Evolutionary conservation across 2,797 vertebrate genomes (phyloP).

Genomic region (Pteronotus mesoamericanus): DNA sequence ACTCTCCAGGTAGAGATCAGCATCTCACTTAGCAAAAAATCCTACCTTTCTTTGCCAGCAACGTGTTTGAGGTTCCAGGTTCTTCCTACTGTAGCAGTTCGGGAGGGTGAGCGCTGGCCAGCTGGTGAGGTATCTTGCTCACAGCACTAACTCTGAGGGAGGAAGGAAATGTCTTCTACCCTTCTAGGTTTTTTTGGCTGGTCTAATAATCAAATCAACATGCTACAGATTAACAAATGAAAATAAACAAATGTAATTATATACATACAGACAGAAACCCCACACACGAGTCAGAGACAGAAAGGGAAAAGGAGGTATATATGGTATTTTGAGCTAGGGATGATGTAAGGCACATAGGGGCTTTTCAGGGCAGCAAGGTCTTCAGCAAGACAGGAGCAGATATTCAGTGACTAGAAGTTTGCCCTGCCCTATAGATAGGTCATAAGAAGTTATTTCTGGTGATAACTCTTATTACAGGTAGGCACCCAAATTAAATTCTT

Average conservation of each 20-base stretch:
- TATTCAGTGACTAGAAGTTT: not conserved
- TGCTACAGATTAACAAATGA: not conserved
- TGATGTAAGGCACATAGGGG: not conserved
- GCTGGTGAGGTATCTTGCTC: not conserved
- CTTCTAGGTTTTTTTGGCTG: not conserved
- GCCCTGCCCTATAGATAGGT: not conserved
- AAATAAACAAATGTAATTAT: not conserved
- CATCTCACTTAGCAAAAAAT: not conserved
- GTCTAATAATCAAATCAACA: not conserved
- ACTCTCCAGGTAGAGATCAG: not conserved
- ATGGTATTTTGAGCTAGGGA: not conserved
- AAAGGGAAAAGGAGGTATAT: not conserved
- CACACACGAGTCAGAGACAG: not conserved
- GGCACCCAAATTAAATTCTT: not conserved
- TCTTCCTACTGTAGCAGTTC: not conserved
- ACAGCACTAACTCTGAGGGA: not conserved
- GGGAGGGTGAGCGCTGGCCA: not conserved
- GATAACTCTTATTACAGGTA: not conserved
- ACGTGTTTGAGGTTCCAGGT: not conserved
- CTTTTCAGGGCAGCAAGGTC: not conserved
- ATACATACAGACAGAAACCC: not conserved
- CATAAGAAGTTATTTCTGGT: not conserved
- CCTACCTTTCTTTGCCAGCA: not conserved
- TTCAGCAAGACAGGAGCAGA: not conserved
- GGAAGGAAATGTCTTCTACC: not conserved